Evolutionary conservation across 2,113 vertebrate genomes (phyloP).

Genomic region (Corythoichthys intestinalis): DNA sequence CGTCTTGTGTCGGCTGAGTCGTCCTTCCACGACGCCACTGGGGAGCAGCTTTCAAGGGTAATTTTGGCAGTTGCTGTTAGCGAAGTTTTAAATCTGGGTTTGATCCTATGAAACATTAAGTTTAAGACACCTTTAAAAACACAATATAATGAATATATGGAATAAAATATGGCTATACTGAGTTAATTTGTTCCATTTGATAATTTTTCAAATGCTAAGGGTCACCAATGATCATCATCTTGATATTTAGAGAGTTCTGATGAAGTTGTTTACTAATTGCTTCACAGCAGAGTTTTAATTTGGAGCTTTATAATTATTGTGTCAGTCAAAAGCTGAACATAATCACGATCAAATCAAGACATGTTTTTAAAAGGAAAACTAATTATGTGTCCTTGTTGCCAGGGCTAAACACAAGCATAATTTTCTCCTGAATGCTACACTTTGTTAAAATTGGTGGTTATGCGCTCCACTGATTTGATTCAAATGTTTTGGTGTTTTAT

Average conservation of each 20-base stretch:
- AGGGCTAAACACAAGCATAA: slow-evolving; percentile 24
- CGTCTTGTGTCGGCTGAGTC: slow-evolving; percentile 47
- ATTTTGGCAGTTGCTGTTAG: slow-evolving; percentile 51
- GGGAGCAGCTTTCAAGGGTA: slow-evolving; percentile 55
- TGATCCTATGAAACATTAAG: slow-evolving; percentile 26
- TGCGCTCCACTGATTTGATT: neutral
- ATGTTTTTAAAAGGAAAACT: slow-evolving; percentile 61
- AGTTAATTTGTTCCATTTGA: slow-evolving; percentile 61
- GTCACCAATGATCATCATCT: slow-evolving; percentile 61
- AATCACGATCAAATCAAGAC: slow-evolving; percentile 49
- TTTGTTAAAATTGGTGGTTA: neutral
- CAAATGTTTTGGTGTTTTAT: neutral
- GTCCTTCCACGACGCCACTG: slow-evolving; percentile 28
- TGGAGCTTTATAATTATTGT: slow-evolving; percentile 67
- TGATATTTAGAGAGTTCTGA: slow-evolving; percentile 68
- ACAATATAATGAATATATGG: slow-evolving; percentile 5
- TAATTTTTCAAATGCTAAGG: slow-evolving; percentile 30
- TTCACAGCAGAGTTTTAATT: slow-evolving; percentile 73
- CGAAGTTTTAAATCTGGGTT: slow-evolving; percentile 18
- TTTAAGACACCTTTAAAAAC: slow-evolving; percentile 14
- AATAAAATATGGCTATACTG: slow-evolving; percentile 39
- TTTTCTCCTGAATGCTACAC: neutral
- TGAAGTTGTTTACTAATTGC: slow-evolving; percentile 74
- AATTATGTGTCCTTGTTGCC: slow-evolving; percentile 53
- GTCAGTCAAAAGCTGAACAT: slow-evolving; percentile 56